A percentile compares a stretch with the other conserved stretches of the same genome.
Evolutionary conservation across 2,113 vertebrate genomes (phyloP).

Genomic region (Zootoca vivipara): DNA sequence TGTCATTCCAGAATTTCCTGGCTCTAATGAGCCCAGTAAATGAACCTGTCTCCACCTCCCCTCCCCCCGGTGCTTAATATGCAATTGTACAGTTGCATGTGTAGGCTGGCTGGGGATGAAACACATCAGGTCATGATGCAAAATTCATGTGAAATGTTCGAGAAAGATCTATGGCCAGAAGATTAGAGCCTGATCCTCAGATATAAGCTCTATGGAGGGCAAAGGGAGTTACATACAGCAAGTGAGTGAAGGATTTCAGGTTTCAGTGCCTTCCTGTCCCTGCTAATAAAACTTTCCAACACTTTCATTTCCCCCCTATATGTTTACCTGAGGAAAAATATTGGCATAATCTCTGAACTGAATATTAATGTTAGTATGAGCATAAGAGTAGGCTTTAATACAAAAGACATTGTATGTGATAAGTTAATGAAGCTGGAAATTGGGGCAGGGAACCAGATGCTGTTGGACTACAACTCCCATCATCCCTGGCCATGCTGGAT

Average conservation of each 20-base stretch:
- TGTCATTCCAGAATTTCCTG: conserved; percentile 46
- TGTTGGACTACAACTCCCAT: too few relatives aligned
- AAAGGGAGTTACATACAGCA: not conserved
- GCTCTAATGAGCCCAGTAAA: conserved; percentile 49
- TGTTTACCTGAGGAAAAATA: not conserved
- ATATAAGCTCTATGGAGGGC: not conserved
- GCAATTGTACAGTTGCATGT: not conserved
- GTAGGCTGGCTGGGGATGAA: not conserved
- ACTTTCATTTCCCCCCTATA: not conserved
- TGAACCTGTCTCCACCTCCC: conserved; percentile 5
- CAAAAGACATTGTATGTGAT: not conserved
- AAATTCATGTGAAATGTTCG: not conserved
- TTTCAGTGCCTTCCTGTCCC: not conserved
- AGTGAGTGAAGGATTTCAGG: not conserved
- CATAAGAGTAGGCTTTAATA: not conserved
- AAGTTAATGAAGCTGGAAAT: not conserved
- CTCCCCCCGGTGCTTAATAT: conserved; percentile 15
- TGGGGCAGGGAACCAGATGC: not conserved
- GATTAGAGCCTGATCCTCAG: not conserved
- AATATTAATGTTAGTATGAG: not conserved
- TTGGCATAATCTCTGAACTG: not conserved
- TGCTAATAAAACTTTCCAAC: not conserved
- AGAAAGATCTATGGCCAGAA: not conserved
- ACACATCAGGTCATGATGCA: not conserved
- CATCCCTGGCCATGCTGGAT: too few relatives aligned